phyloP scores from a whole-genome alignment of 2,113 vertebrate genomes.

The Nematolebias whitei region DNA sequence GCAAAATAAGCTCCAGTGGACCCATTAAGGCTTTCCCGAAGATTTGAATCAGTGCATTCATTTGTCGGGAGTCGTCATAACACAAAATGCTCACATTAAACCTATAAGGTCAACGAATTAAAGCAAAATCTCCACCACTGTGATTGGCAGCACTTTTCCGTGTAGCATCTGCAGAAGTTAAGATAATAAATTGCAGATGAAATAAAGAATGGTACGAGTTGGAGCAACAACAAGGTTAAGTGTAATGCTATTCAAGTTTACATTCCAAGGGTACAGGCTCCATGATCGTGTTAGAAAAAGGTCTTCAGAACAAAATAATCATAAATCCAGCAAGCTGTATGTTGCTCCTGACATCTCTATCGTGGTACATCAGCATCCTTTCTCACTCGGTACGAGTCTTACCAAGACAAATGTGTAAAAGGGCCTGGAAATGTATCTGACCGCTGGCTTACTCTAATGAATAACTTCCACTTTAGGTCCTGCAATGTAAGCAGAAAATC shows the following conservation, averaged over 20 bases:
- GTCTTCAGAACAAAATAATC: conserved; percentile 99
- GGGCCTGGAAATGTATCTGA: conserved; percentile 99
- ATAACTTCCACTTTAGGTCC: conserved; percentile 99
- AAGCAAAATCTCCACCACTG: conserved; percentile 1
- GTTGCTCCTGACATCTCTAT: conserved; percentile 99
- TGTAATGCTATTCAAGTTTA: conserved; percentile 84
- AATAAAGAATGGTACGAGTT: conserved; percentile 65
- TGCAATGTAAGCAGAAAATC: conserved; percentile 99
- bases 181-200: conserved; percentile 59
- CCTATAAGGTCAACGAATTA: conserved; percentile 17
- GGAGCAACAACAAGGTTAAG: conserved; percentile 67
- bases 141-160: background rate
- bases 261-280: conserved; percentile 90
- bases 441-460: conserved; percentile 98
- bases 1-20: conserved; percentile 39
- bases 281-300: conserved; percentile 85
- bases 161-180: conserved; percentile 47
- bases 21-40: conserved; percentile 6
- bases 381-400: conserved; percentile 93
- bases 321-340: conserved; percentile 98
- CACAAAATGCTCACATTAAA: conserved; percentile 12
- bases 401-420: conserved; percentile 99
- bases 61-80: conserved; percentile 14
- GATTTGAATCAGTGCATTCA: conserved; percentile 4
- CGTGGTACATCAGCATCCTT: conserved; percentile 99